phyloP scores from a whole-genome alignment of 2,888 invertebrate genomes.

The Drosophila monieri region DNA sequence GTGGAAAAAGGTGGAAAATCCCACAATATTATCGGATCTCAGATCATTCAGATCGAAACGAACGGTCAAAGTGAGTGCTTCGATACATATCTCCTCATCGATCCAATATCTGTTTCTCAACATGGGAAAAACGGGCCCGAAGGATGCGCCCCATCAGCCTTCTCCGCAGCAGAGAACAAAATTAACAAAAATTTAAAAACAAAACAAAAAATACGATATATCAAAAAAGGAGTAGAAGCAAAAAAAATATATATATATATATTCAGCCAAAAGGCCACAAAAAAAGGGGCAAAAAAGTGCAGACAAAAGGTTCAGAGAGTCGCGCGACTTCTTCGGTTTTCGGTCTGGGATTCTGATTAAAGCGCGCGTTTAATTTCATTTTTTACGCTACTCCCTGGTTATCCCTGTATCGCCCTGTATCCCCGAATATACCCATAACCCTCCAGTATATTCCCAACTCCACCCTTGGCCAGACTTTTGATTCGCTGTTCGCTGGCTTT shows the following conservation, averaged over 20 bases:
- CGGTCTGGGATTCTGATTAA: constrained; percentile 67
- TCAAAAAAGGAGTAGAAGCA: constrained; percentile 33
- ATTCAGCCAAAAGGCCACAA: constrained; percentile 23
- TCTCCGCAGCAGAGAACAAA: constrained; percentile 22
- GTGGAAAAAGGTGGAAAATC: constrained; percentile 42
- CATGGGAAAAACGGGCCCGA: constrained; percentile 42
- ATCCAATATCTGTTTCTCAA: not conserved
- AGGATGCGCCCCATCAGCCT: constrained; percentile 59
- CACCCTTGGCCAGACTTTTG: constrained; percentile 72
- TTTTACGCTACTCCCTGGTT: constrained; percentile 75
- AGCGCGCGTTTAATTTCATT: constrained; percentile 81
- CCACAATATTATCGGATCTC: constrained; percentile 27
- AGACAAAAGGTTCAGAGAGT: constrained; percentile 37
- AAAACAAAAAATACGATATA: constrained; percentile 47
- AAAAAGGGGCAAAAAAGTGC: constrained; percentile 33
- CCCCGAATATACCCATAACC: constrained; percentile 1
- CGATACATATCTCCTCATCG: constrained; percentile 7
- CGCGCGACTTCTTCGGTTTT: constrained; percentile 46
- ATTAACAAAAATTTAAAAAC: constrained; percentile 44
- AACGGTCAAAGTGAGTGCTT: constrained; percentile 39
- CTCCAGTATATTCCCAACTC: constrained; percentile 40
- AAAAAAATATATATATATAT: constrained; percentile 5
- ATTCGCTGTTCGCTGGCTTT: constrained; percentile 76
- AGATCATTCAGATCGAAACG: constrained; percentile 28
- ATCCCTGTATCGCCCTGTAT: constrained; percentile 1